Percentiles rank a stretch among this genome's conserved stretches.
phyloP scores from a whole-genome alignment of 2,888 invertebrate genomes.

The Lycia hirtaria region DNA sequence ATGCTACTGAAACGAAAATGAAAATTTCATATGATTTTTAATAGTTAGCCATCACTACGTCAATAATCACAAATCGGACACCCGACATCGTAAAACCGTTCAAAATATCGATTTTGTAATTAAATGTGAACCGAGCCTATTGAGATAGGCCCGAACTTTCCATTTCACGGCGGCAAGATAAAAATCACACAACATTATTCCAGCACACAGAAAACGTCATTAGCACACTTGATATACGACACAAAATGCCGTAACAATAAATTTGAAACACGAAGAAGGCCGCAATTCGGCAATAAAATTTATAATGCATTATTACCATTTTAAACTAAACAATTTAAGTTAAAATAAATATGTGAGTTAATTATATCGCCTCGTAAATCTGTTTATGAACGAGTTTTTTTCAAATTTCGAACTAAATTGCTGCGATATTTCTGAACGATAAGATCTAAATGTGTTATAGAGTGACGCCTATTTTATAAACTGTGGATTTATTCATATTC shows the following conservation, averaged over 20 bases:
- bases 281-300: constrained; percentile 22
- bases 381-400: constrained; percentile 36
- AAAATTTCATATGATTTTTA: no score
- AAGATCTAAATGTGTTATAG: constrained; percentile 35
- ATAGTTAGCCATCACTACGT: no score
- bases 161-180: constrained; percentile 38
- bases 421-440: constrained; percentile 25
- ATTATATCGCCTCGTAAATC: constrained; percentile 49
- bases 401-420: constrained; percentile 36
- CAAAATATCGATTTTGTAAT: constrained; percentile 32
- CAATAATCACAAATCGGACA: neutral
- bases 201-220: constrained; percentile 12
- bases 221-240: constrained; percentile 16
- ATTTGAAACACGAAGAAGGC: constrained; percentile 1
- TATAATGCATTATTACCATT: constrained; percentile 49
- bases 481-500: constrained; percentile 32
- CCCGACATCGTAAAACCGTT: constrained; percentile 11
- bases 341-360: constrained; percentile 51
- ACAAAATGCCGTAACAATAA: constrained; percentile 22
- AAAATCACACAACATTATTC: constrained; percentile 26
- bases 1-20: no score
- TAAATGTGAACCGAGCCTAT: constrained; percentile 20
- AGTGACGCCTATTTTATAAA: constrained; percentile 35
- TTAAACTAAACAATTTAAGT: constrained; percentile 48
- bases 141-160: constrained; percentile 36